Percentiles rank a stretch among this genome's conserved stretches.
Evolutionary conservation across 2,888 invertebrate species (phyloP).

Genomic region (Rhagophthalmus giganteus): DNA sequence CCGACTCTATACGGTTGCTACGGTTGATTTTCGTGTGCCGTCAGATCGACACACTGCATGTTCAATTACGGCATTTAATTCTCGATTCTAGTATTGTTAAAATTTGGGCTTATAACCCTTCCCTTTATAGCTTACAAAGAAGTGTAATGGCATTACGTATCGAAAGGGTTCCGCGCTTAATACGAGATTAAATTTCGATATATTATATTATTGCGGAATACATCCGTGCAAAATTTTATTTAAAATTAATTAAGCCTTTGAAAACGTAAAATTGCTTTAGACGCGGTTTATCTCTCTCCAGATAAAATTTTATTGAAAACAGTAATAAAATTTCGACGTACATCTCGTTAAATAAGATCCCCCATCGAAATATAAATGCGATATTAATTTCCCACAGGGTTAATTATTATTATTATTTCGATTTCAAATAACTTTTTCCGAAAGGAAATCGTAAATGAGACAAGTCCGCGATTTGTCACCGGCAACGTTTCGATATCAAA

Average conservation of each 20-base stretch:
- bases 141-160: conserved; percentile 37
- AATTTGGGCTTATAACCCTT: conserved; percentile 44
- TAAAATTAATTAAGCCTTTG: too few relatives aligned
- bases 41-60: conserved; percentile 37
- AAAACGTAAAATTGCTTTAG: too few relatives aligned
- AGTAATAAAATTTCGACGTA: conserved; percentile 13
- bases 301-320: conserved; percentile 10
- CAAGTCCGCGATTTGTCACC: too few relatives aligned
- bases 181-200: conserved; percentile 37
- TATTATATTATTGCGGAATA: conserved; percentile 28
- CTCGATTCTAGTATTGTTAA: conserved; percentile 45
- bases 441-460: too few relatives aligned
- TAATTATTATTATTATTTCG: too few relatives aligned
- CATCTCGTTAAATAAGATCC: conserved; percentile 9
- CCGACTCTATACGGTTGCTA: conserved; percentile 32
- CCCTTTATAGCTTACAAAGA: conserved; percentile 29
- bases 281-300: too few relatives aligned
- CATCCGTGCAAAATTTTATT: too few relatives aligned
- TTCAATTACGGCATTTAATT: conserved; percentile 46
- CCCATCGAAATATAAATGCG: conserved; percentile 8
- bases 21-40: conserved; percentile 31
- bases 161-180: conserved; percentile 32
- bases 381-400: conserved; percentile 10
- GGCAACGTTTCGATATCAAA: too few relatives aligned
- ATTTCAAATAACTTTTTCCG: too few relatives aligned